A percentile compares a stretch with the other conserved stretches of the same genome.
These are phyloP conservation scores for Astyanax mexicanus DNA, from an alignment of 2,797 vertebrate genomes.

Conservation along the genomic window DNA sequence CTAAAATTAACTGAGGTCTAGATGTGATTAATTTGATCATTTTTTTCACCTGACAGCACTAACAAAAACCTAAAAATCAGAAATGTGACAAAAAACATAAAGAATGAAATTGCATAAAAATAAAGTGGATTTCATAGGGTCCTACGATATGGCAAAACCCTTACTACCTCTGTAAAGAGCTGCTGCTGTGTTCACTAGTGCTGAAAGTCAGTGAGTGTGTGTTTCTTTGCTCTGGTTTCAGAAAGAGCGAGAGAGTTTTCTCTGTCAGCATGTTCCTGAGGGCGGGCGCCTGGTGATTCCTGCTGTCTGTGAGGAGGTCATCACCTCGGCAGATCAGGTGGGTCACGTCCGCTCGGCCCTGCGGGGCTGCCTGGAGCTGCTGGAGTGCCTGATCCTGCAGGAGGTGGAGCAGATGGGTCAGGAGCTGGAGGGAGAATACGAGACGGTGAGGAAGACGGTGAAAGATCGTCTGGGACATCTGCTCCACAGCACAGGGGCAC, in stretches of 20 bases:
- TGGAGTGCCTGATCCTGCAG: constrained; percentile 72
- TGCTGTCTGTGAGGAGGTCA: constrained; percentile 54
- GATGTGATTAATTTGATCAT: no score
- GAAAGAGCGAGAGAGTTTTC: constrained; percentile 76
- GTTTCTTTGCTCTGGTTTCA: constrained; percentile 51
- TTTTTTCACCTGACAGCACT: no score
- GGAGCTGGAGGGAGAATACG: constrained; percentile 71
- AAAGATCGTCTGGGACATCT: constrained; percentile 70
- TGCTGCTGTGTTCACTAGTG: no score
- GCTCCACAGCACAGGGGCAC: constrained; percentile 70
- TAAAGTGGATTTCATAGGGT: no score
- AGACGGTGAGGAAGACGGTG: constrained; percentile 70
- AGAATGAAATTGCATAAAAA: no score
- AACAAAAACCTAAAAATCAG: no score
- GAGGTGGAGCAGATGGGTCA: constrained; percentile 78
- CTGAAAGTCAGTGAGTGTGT: no score
- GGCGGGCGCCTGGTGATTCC: constrained; percentile 70
- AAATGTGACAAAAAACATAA: no score
- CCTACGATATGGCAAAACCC: no score
- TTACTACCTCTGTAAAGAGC: no score
- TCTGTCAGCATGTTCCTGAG: constrained; percentile 65
- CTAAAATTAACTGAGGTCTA: no score
- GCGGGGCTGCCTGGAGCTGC: constrained; percentile 74
- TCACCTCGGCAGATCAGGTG: constrained; percentile 69
- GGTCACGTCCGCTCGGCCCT: constrained; percentile 73